phyloP scores from a whole-genome alignment of 2,888 invertebrate species.

The Drosophila prostipennis region DNA sequence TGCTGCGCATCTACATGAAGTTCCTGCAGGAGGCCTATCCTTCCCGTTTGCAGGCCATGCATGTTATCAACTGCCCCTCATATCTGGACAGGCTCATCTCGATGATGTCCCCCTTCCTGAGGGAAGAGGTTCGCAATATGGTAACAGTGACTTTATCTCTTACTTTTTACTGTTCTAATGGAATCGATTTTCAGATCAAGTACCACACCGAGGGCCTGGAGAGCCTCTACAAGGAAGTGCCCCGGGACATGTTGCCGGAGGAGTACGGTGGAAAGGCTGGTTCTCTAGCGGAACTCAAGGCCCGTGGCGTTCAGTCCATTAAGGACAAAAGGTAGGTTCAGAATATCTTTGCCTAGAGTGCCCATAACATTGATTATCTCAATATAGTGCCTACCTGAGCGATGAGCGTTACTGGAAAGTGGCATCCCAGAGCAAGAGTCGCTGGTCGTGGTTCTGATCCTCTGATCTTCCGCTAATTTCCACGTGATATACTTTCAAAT shows the following conservation, averaged over 20 bases:
- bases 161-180: too few relatives aligned
- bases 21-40: slow-evolving; percentile 90
- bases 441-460: slow-evolving; percentile 68
- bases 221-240: slow-evolving; percentile 86
- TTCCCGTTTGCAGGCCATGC: slow-evolving; percentile 87
- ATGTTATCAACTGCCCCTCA: slow-evolving; percentile 87
- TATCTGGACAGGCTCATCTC: slow-evolving; percentile 86
- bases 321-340: slow-evolving; percentile 60
- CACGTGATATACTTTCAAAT: slow-evolving; percentile 33
- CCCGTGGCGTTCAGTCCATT: slow-evolving; percentile 85
- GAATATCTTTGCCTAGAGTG: too few relatives aligned
- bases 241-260: slow-evolving; percentile 86
- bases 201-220: slow-evolving; percentile 86
- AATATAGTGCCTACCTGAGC: slow-evolving; percentile 85
- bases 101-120: slow-evolving; percentile 87
- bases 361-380: too few relatives aligned
- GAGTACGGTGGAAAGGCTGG: slow-evolving; percentile 87
- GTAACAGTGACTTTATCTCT: slow-evolving; percentile 67
- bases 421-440: slow-evolving; percentile 70
- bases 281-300: slow-evolving; percentile 81
- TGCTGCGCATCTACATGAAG: slow-evolving; percentile 87
- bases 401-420: slow-evolving; percentile 87
- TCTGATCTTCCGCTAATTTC: not conserved
- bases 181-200: slow-evolving; percentile 83
- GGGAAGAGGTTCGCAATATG: slow-evolving; percentile 86